Conservation (phyloP, 35 echinoderm and acorn worm species). For the Apostichopus parvimensis region DNA sequence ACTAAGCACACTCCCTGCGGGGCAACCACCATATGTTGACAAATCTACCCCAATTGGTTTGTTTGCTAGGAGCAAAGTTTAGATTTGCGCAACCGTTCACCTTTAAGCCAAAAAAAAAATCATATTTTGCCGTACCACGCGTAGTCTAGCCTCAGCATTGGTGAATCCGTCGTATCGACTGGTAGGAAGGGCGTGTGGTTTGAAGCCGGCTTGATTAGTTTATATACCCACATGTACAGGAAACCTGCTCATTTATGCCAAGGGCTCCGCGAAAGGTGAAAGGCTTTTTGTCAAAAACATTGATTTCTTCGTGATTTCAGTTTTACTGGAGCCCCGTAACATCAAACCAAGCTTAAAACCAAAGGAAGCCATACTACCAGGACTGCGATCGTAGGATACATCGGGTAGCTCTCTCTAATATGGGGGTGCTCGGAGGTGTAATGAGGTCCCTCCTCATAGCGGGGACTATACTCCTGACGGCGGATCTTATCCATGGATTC, state of each 20-base stretch:
- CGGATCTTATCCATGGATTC: slow-evolving; percentile 38
- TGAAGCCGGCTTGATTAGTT: neutral
- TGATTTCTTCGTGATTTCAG: slow-evolving; percentile 3
- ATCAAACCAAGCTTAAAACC: neutral
- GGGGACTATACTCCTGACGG: neutral
- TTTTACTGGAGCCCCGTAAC: neutral
- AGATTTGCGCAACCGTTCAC: slow-evolving; percentile 5
- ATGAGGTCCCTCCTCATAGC: slow-evolving; percentile 23
- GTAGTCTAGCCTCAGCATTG: neutral
- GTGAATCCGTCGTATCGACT: neutral
- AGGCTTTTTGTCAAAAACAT: neutral
- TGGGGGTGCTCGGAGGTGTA: slow-evolving; percentile 8
- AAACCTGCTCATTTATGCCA: slow-evolving; percentile 37
- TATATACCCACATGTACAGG: neutral
- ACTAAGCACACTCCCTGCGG: neutral
- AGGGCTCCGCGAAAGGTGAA: neutral
- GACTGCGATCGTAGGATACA: neutral
- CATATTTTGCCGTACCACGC: slow-evolving; percentile 5
- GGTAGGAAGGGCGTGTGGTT: neutral
- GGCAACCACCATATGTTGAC: slow-evolving; percentile 7
- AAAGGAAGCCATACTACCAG: neutral
- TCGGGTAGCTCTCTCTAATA: neutral
- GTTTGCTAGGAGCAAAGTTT: slow-evolving; percentile 23
- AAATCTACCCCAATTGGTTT: slow-evolving; percentile 5
- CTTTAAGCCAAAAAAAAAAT: neutral